Base-by-base conservation (phyloP, 2,113 vertebrate genomes). In the Stegastes partitus region DNA sequence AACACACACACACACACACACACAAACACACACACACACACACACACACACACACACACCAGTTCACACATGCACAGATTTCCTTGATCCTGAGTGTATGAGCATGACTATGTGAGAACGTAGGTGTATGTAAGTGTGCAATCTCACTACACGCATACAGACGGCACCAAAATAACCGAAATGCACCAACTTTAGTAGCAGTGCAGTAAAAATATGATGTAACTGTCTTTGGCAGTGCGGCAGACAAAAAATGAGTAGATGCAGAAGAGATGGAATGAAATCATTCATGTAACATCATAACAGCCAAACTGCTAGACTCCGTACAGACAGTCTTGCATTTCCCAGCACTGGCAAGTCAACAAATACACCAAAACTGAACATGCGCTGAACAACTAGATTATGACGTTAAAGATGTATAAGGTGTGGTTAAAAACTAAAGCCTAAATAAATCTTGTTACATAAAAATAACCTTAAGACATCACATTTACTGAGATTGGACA, bases 161-260 rank as follows among this genome's bases (percentile, higher is more conserved):
- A 70, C 25, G 18, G 67, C 67, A 84, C 68, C 75, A 83, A 79
- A 85, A 85, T 82, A 85, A 74, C 66, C 63, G 25, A 55, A 67
- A 85, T 45, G 51, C 37, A 44, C 47, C 78, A 68, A 69, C 57
- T 54, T 86, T 26, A 77, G 82, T 3, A 77, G 81, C 69, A 58
- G 66, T n/a, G 55, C 22, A 39, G 51, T 34, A 37, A 73, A 15
- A 63, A 47, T 37, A 34, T 77, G 74, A 74, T 70, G 68, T 45
- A 63, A 67, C 22, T 7, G 42, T 59, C 54, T 75, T 57, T 80
- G 71, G 67, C 80, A 82, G 72, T 26, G 25, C 12, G 31, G 31
- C 39, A 42, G 14, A 64, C 56, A 53, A 44, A 23, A 72, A 23
- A 56, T 7, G 8, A 73, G 15, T 23, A 18, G 28, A 77, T 50